These are phyloP conservation scores for Pelodytes ibericus DNA, from an alignment of 2,797 vertebrate species.

Conservation along the genomic window DNA sequence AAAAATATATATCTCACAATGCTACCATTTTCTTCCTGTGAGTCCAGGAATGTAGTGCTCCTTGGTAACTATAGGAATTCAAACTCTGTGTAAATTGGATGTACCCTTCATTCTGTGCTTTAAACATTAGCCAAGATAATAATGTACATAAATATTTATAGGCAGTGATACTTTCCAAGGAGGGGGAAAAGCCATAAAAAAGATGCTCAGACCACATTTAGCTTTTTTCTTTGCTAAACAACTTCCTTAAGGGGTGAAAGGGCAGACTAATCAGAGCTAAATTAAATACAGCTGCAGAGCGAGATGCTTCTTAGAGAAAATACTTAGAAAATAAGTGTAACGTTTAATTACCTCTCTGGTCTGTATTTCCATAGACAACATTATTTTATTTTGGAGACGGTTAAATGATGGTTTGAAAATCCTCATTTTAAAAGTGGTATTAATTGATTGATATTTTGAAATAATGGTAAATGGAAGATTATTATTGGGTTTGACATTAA, in stretches of 20 bases:
- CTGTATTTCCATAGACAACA: conserved; percentile 35
- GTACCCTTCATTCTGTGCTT: conserved; percentile 25
- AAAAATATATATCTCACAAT: too few species aligned
- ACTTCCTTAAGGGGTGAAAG: conserved; percentile 72
- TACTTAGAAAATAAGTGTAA: conserved; percentile 63
- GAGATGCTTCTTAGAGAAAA: conserved; percentile 62
- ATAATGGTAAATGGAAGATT: too few species aligned
- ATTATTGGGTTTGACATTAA: too few species aligned
- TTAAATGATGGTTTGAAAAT: conserved; percentile 31
- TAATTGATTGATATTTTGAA: too few species aligned
- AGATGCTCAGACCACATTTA: conserved; percentile 59
- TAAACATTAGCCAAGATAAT: conserved; percentile 56
- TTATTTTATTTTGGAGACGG: conserved; percentile 34
- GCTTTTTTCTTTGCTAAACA: conserved; percentile 64
- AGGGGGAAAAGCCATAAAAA: conserved; percentile 15
- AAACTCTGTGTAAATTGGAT: conserved; percentile 40
- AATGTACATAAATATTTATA: conserved; percentile 59
- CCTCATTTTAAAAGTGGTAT: too few species aligned
- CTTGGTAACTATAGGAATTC: conserved; percentile 44
- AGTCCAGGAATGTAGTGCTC: conserved; percentile 29
- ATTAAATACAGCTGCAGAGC: conserved; percentile 71
- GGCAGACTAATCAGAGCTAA: conserved; percentile 72
- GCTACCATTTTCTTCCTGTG: conserved; percentile 5
- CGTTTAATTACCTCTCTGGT: conserved; percentile 55
- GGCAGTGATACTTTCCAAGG: conserved; percentile 56